phyloP scores from a whole-genome alignment of 2,888 invertebrate species.

The Timandra comae region DNA sequence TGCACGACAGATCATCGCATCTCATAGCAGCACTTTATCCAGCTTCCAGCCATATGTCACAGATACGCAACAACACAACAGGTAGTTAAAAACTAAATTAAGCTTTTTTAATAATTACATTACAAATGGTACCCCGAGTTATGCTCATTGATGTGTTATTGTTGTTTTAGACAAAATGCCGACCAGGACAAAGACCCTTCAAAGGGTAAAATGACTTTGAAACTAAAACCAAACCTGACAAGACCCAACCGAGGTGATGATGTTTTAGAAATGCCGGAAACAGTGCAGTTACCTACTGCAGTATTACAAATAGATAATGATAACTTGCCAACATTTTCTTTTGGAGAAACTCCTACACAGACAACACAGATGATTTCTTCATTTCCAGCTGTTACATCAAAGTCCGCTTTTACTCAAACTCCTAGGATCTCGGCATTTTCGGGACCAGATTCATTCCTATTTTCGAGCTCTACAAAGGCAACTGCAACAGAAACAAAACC shows the following conservation, averaged over 20 bases:
- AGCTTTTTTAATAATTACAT: not conserved
- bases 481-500: slow-evolving; percentile 18
- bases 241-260: slow-evolving; percentile 31
- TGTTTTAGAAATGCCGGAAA: slow-evolving; percentile 20
- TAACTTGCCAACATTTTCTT: slow-evolving; percentile 51
- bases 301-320: slow-evolving; percentile 46
- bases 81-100: not conserved
- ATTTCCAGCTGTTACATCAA: not conserved
- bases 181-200: slow-evolving; percentile 17
- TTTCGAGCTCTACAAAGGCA: not conserved
- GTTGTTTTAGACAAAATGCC: not conserved
- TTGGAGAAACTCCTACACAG: slow-evolving; percentile 18
- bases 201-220: slow-evolving; percentile 36
- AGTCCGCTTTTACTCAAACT: not conserved
- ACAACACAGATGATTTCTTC: not conserved
- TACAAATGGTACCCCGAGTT: too few relatives aligned
- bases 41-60: slow-evolving; percentile 34
- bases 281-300: slow-evolving; percentile 37
- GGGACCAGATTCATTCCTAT: too few relatives aligned
- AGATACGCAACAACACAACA: slow-evolving; percentile 15
- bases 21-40: slow-evolving; percentile 60
- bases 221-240: slow-evolving; percentile 44
- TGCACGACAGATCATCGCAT: slow-evolving; percentile 78
- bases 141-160: not conserved
- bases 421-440: not conserved